Evolutionary conservation across 64 coral and sea anemone species (phyloP).

Genomic region (Dendrophyllia cribrosa): DNA sequence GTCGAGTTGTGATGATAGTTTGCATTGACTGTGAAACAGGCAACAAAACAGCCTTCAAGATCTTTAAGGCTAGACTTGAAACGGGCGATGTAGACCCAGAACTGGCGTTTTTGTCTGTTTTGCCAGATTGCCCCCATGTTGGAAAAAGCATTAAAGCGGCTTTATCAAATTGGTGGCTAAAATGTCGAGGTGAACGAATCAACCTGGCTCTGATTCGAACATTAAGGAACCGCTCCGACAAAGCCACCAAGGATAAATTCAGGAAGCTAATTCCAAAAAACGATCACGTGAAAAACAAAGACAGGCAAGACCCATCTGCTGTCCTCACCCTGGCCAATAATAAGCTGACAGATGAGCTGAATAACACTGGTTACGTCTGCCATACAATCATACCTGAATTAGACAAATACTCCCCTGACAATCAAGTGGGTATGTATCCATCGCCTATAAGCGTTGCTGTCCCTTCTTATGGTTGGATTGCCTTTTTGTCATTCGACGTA

Average conservation of each 20-base stretch:
- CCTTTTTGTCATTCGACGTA: slow-evolving; percentile 61
- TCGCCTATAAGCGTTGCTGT: slow-evolving; percentile 58
- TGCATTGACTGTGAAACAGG: slow-evolving; percentile 69
- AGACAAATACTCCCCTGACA: slow-evolving; percentile 65
- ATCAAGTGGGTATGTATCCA: slow-evolving; percentile 59
- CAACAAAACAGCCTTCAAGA: slow-evolving; percentile 54
- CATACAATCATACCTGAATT: slow-evolving; percentile 78
- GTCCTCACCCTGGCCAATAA: slow-evolving; percentile 55
- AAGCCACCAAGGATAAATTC: slow-evolving; percentile 57
- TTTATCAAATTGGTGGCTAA: slow-evolving; percentile 80
- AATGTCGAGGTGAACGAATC: slow-evolving; percentile 46
- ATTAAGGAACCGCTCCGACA: slow-evolving; percentile 70
- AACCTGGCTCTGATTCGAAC: slow-evolving; percentile 65
- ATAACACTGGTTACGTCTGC: slow-evolving; percentile 16
- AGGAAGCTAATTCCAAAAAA: slow-evolving; percentile 64
- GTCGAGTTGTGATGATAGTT: slow-evolving; percentile 53
- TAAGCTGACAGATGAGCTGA: slow-evolving; percentile 47
- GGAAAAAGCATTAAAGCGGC: slow-evolving; percentile 84
- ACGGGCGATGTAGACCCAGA: slow-evolving; percentile 47
- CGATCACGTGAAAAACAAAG: slow-evolving; percentile 78
- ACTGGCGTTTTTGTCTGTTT: slow-evolving; percentile 42
- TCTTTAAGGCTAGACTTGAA: slow-evolving; percentile 57
- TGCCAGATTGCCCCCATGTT: slow-evolving; percentile 80
- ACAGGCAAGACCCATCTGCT: slow-evolving; percentile 67
- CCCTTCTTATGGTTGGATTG: slow-evolving; percentile 62